A percentile compares a stretch with the other conserved stretches of the same genome.
Conservation (phyloP, 2,113 vertebrate species). For the Cebidichthys violaceus region DNA sequence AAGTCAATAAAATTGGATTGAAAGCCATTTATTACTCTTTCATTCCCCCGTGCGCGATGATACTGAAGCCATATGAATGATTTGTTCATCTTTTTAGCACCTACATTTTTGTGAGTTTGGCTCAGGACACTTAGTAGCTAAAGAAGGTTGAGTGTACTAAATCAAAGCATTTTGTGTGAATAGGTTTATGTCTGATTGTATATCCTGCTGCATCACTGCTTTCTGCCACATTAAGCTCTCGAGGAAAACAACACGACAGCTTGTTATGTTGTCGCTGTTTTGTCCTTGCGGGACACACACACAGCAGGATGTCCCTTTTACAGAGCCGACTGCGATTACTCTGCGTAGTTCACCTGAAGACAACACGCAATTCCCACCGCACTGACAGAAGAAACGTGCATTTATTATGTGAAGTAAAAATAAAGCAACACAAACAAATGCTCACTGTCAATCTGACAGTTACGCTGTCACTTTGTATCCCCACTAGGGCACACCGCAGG, state of each 20-base stretch:
- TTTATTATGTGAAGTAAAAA: slow-evolving; percentile 48
- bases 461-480: neutral
- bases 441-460: slow-evolving; percentile 33
- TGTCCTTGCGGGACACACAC: slow-evolving; percentile 4
- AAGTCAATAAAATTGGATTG: neutral
- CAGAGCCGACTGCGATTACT: slow-evolving; percentile 39
- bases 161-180: neutral
- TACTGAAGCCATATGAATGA: neutral
- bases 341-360: slow-evolving; percentile 37
- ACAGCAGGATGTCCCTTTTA: slow-evolving; percentile 26
- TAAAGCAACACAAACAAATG: slow-evolving; percentile 38
- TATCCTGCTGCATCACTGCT: neutral
- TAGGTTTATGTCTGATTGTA: neutral
- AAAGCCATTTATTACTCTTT: neutral
- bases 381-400: slow-evolving; percentile 17
- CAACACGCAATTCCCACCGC: slow-evolving; percentile 37
- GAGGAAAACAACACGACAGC: slow-evolving; percentile 7
- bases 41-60: neutral
- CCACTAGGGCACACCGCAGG: slow-evolving; percentile 3
- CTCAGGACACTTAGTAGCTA: neutral
- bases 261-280: slow-evolving; percentile 27
- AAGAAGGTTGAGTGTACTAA: neutral
- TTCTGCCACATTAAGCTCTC: slow-evolving; percentile 28
- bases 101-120: neutral
- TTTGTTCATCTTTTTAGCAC: neutral